Conservation (phyloP, 2,888 invertebrate species). For the Epiblema foenella region DNA sequence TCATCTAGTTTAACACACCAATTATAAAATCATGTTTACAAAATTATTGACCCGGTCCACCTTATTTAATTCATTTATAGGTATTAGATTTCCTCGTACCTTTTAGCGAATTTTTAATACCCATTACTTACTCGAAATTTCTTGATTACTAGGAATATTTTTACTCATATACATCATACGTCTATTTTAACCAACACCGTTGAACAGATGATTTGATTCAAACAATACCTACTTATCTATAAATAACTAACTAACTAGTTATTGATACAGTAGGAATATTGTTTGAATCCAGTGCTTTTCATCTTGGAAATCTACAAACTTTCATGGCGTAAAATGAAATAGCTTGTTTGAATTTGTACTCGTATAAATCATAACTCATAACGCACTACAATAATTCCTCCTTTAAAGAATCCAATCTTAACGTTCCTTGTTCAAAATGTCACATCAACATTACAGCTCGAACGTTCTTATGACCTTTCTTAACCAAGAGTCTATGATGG, state of each 20-base stretch:
- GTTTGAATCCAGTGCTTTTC: neutral
- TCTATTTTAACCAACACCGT: too few species aligned
- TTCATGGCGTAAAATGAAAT: neutral
- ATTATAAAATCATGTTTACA: too few species aligned
- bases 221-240: too few species aligned
- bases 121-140: too few species aligned
- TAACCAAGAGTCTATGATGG: slow-evolving; percentile 14
- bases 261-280: too few species aligned
- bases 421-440: neutral
- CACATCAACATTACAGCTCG: neutral
- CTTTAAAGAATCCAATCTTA: neutral
- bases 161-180: neutral
- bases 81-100: too few species aligned
- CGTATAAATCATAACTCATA: slow-evolving; percentile 1
- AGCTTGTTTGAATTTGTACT: neutral
- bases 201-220: too few species aligned
- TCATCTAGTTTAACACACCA: too few species aligned
- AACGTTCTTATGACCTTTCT: neutral
- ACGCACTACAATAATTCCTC: slow-evolving; percentile 3
- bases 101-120: too few species aligned
- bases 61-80: too few species aligned
- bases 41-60: too few species aligned
- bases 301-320: neutral
- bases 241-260: too few species aligned
- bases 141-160: neutral